These are phyloP conservation scores for Alcedo atthis DNA, from an alignment of 2,797 vertebrate genomes.

Conservation along the genomic window DNA sequence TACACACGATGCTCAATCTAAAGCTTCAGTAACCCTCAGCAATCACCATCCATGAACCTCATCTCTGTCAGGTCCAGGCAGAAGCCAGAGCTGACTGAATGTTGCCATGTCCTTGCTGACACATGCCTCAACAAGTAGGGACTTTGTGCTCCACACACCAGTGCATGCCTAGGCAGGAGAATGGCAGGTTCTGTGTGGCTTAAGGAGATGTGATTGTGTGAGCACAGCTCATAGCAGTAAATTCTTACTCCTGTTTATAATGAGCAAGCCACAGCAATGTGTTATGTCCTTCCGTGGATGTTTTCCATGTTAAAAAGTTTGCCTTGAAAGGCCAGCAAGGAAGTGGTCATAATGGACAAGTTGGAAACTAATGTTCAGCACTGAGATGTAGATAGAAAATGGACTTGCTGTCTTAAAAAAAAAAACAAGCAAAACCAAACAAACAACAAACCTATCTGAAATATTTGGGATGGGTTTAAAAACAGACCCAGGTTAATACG, in stretches of 20 bases:
- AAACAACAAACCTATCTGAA: background rate
- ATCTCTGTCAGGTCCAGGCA: background rate
- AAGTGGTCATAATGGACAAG: conserved; percentile 2
- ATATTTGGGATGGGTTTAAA: background rate
- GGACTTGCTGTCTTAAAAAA: conserved; percentile 28
- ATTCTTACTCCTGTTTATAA: background rate
- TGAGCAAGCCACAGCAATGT: background rate
- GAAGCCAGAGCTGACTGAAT: background rate
- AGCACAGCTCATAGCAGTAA: background rate
- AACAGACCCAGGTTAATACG: background rate
- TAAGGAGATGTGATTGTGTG: background rate
- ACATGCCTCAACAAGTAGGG: background rate
- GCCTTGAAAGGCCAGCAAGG: conserved; percentile 30
- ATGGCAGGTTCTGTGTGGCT: background rate
- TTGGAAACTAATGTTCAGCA: conserved; percentile 48
- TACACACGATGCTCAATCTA: rapidly evolving
- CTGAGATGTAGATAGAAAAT: background rate
- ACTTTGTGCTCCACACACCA: background rate
- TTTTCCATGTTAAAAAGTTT: conserved; percentile 20
- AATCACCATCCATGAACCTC: background rate
- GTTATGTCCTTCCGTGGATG: background rate
- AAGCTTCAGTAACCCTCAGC: background rate
- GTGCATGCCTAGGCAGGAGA: background rate
- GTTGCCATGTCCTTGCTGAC: background rate
- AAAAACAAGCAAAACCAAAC: background rate